phyloP scores from a whole-genome alignment of 2,888 invertebrate genomes.

The Xestia rhomboidea region DNA sequence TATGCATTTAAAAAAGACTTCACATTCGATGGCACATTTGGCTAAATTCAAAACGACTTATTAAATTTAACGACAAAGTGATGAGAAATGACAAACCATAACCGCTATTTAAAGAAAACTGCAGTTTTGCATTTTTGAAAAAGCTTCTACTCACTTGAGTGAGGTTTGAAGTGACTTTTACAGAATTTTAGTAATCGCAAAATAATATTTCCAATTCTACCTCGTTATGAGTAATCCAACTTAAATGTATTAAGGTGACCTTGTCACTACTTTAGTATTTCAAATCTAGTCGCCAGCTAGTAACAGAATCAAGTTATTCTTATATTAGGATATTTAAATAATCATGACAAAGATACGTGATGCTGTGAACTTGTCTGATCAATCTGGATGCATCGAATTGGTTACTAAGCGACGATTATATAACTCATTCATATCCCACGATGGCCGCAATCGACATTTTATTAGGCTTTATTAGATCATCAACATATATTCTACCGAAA shows the following conservation, averaged over 20 bases:
- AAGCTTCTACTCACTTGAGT: neutral
- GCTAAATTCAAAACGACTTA: neutral
- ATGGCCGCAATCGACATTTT: neutral
- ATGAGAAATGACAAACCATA: neutral
- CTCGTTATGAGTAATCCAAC: neutral
- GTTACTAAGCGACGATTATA: neutral
- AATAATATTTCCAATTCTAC: neutral
- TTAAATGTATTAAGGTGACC: neutral
- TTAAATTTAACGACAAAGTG: neutral
- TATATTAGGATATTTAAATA: neutral
- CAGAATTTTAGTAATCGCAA: neutral
- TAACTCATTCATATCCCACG: neutral
- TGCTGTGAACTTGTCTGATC: neutral
- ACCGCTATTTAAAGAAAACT: no score
- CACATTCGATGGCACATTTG: neutral
- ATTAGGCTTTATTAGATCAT: neutral
- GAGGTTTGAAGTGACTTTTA: neutral
- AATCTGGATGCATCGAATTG: neutral
- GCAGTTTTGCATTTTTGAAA: neutral
- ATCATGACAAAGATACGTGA: conserved; percentile 1
- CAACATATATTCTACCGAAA: neutral
- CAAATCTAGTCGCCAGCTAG: conserved; percentile 2
- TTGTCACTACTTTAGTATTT: neutral
- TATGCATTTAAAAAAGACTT: no score
- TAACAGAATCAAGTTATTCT: conserved; percentile 4